Base-by-base conservation (phyloP, 2,888 invertebrate species). In the Drosophila melanosoma region DNA sequence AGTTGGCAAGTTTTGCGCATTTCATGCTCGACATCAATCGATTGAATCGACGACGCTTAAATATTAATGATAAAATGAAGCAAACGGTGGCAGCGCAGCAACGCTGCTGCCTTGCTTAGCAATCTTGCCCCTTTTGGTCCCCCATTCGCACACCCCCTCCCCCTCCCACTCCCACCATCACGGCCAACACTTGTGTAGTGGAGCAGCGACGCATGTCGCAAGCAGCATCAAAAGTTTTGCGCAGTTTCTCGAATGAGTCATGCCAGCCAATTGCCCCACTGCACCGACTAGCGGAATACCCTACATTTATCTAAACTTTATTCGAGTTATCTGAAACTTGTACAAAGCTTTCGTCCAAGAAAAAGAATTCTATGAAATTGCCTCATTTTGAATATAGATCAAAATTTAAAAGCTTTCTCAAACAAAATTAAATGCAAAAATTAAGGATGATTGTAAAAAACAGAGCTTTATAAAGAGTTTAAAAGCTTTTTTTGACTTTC, bases 21-120 rank as follows among this genome's bases (percentile, higher is more conserved):
- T 82, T 80, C 56, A 75, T 84, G 79, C 63, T 48, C 52, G 56
- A 57, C 76, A 68, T 77, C 73, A 80, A 86, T 86, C 85, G 85
- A 86, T 86, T 84, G 82, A 79, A 87, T 87, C 85, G 85, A 89
- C 89, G 82, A 67, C 77, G 84, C 84, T 86, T 87, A 86, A 86
- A 87, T 86, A 86, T 86, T 86, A 89, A 86, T 86, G 85, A 81
- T 81, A 72, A 74, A 74, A 79, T 69, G 71, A 74, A 74, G 53
- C 75, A 57, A 69, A 76, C 71, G 65, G 57, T 72, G 64, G 71
- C 76, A 60, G 54, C 26, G 58, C 45, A 12, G 45, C 23, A 42
- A 15, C 5, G 42, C 32, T 32, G 29, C 71, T 69, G 36, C 53
- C 40, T 45, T 23, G 15, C 66, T 1, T 8, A 3, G 8, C 15